phyloP scores from a whole-genome alignment of 2,888 invertebrate genomes.

The Azorinus chamasolen region DNA sequence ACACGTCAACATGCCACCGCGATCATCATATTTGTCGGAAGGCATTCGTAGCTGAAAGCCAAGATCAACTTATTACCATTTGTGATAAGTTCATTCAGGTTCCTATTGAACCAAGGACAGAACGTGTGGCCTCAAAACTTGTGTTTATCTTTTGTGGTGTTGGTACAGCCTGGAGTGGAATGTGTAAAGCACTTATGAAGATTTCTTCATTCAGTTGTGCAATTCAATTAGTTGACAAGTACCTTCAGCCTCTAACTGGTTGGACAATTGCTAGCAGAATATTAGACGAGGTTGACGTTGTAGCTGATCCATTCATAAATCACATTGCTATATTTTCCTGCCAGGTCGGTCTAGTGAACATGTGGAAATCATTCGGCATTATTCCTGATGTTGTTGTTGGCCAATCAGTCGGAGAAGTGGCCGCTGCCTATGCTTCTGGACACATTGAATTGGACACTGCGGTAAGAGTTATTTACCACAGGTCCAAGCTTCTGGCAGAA shows the following conservation, averaged over 20 bases:
- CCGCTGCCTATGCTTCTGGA: constrained; percentile 64
- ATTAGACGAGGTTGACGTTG: neutral
- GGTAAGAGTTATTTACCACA: constrained; percentile 63
- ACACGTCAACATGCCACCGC: constrained; percentile 38
- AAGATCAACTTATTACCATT: too few relatives aligned
- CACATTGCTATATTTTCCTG: constrained; percentile 63
- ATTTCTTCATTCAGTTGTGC: constrained; percentile 58
- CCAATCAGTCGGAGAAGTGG: constrained; percentile 73
- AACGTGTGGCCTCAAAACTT: constrained; percentile 13
- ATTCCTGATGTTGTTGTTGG: constrained; percentile 62
- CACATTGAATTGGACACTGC: constrained; percentile 53
- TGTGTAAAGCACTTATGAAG: constrained; percentile 71
- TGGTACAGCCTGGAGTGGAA: constrained; percentile 78
- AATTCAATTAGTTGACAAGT: constrained; percentile 62
- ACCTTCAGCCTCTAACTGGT: constrained; percentile 43
- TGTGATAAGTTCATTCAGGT: neutral
- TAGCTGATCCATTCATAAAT: constrained; percentile 11
- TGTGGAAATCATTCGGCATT: constrained; percentile 64
- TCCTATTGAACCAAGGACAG: constrained; percentile 23
- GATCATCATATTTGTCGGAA: constrained; percentile 40
- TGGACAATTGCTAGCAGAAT: constrained; percentile 64
- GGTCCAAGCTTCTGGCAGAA: constrained; percentile 51
- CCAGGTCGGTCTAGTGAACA: constrained; percentile 53
- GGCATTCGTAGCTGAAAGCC: neutral
- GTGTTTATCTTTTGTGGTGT: constrained; percentile 79